These are phyloP conservation scores for Lontra canadensis DNA, from an alignment of 2,113 vertebrate genomes.

Conservation along the genomic window DNA sequence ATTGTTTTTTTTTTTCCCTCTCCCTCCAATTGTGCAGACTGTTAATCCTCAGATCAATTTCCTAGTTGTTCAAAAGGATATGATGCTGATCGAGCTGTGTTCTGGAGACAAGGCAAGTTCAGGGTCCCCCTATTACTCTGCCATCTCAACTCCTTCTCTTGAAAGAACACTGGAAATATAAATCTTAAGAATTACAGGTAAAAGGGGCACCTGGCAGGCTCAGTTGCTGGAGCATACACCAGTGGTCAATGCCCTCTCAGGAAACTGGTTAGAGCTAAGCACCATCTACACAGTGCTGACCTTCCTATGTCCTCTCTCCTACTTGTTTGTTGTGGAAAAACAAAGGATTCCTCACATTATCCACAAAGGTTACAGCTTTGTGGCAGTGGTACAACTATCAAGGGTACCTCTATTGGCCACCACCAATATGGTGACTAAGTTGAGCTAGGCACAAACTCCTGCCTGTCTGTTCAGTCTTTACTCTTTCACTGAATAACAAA, in stretches of 20 bases:
- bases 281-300: background rate
- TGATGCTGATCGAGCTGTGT: background rate
- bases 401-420: background rate
- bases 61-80: background rate
- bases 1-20: background rate
- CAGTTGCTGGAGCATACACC: too few species aligned
- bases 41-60: background rate
- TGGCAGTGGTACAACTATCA: too few species aligned
- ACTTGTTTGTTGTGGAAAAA: background rate
- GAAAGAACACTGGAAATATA: background rate
- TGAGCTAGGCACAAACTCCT: too few species aligned
- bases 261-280: background rate
- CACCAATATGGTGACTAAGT: background rate
- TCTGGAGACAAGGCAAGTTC: background rate
- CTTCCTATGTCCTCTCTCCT: background rate
- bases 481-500: background rate
- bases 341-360: background rate
- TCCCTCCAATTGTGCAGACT: background rate
- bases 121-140: background rate
- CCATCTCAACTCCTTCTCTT: background rate
- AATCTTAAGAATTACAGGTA: background rate
- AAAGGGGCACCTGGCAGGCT: background rate
- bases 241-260: background rate
- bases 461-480: background rate
- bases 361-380: background rate